phyloP scores from a whole-genome alignment of 2,113 vertebrate genomes.

The Hippocampus barbouri region DNA sequence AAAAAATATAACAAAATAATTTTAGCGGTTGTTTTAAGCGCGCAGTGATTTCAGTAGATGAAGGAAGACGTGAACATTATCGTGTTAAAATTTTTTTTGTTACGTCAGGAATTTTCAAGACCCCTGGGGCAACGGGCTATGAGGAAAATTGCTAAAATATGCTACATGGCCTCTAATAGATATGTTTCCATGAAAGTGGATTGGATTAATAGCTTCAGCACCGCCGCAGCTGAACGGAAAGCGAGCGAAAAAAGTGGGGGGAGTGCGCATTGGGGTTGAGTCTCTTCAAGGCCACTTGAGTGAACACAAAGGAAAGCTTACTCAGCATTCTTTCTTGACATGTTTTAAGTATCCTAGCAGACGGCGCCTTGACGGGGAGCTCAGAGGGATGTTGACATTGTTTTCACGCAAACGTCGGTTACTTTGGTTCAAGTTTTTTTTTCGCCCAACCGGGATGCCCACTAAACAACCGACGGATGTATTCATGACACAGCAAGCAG shows the following conservation, averaged over 20 bases:
- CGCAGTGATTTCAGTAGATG: too few species aligned
- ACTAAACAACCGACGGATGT: background rate
- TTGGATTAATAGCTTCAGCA: background rate
- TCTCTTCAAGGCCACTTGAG: slow-evolving; percentile 13
- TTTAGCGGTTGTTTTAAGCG: too few species aligned
- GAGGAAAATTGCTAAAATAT: too few species aligned
- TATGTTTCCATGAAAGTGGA: background rate
- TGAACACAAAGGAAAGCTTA: slow-evolving; percentile 10
- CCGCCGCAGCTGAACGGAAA: slow-evolving; percentile 5
- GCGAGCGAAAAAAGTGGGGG: slow-evolving; percentile 5
- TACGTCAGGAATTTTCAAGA: background rate
- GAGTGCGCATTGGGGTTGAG: background rate
- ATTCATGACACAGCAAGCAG: background rate
- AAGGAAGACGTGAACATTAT: too few species aligned
- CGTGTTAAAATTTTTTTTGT: background rate
- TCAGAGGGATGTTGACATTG: background rate
- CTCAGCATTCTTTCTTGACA: slow-evolving; percentile 5
- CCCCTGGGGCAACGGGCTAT: too few species aligned
- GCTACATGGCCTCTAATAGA: background rate
- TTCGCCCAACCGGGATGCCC: background rate
- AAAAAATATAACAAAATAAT: too few species aligned
- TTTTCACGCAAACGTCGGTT: background rate
- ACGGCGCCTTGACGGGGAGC: slow-evolving; percentile 8
- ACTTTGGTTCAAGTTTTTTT: background rate
- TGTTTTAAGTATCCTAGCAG: slow-evolving; percentile 16